phyloP scores from a whole-genome alignment of 2,113 vertebrate genomes.

The Zapornia atra region DNA sequence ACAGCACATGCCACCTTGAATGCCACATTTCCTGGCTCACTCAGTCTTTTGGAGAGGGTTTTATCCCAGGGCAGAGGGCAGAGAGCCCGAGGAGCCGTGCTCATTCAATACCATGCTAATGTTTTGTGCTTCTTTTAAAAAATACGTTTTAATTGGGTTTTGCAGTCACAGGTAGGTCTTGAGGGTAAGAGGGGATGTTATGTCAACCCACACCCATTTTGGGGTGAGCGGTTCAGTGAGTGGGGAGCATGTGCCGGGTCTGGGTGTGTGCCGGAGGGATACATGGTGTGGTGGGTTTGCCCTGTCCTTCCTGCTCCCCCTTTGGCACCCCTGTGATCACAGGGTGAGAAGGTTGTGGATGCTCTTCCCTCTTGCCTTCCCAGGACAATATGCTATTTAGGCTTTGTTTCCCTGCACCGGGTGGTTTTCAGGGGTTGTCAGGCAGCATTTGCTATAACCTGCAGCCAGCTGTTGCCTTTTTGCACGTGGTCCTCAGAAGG shows the following conservation, averaged over 20 bases:
- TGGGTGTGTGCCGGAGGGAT: background rate
- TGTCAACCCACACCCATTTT: background rate
- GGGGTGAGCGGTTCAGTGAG: background rate
- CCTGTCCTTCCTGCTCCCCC: background rate
- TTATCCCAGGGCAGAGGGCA: background rate
- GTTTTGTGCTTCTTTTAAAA: background rate
- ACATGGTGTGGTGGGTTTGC: rapidly evolving
- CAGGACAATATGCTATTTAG: background rate
- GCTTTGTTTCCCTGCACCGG: background rate
- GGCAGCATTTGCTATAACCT: background rate
- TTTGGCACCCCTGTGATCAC: background rate
- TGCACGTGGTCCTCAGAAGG: background rate
- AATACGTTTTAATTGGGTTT: background rate
- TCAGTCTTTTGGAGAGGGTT: rapidly evolving
- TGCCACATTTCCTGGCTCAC: rapidly evolving
- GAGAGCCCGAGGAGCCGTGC: rapidly evolving
- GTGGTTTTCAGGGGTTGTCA: background rate
- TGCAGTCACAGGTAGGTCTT: background rate
- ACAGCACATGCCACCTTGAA: background rate
- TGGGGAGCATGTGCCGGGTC: rapidly evolving
- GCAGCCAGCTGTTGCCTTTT: background rate
- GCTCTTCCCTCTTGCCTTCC: background rate
- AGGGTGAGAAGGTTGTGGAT: background rate
- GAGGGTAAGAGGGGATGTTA: background rate
- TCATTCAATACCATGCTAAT: rapidly evolving